These are phyloP conservation scores for Heteropelma amictum DNA, from an alignment of 2,888 invertebrate species.

Conservation along the genomic window DNA sequence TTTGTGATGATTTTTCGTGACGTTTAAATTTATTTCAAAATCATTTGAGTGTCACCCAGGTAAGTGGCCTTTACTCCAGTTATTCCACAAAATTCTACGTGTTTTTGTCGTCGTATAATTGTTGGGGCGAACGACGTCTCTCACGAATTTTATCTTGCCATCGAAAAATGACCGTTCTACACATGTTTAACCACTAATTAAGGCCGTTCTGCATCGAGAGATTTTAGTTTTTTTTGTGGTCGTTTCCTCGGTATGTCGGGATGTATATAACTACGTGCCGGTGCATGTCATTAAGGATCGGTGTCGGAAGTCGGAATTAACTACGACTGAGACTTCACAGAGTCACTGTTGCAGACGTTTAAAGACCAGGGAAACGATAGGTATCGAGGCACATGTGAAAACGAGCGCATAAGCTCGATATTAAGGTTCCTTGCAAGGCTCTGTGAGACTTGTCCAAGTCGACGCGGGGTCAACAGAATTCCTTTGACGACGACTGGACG, in stretches of 20 bases:
- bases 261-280: conserved; percentile 54
- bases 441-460: conserved; percentile 4
- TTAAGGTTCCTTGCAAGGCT: conserved; percentile 2
- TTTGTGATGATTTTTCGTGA: too few species aligned
- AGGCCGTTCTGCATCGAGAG: background rate
- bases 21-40: too few species aligned
- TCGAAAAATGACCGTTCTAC: conserved; percentile 7
- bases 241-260: conserved; percentile 24
- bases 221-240: background rate
- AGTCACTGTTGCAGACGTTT: conserved; percentile 21
- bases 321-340: conserved; percentile 2
- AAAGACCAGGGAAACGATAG: background rate
- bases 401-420: conserved; percentile 20
- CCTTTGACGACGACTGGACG: conserved; percentile 41
- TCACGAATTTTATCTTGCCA: background rate
- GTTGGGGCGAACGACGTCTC: conserved; percentile 15
- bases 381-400: background rate
- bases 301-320: conserved; percentile 30
- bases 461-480: conserved; percentile 44
- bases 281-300: conserved; percentile 60
- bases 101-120: too few species aligned
- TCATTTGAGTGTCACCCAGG: too few species aligned
- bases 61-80: too few species aligned
- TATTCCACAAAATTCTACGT: too few species aligned
- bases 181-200: conserved; percentile 22